Base-by-base conservation (phyloP, 1,140 invertebrate species). In the Nasonia vitripennis region DNA sequence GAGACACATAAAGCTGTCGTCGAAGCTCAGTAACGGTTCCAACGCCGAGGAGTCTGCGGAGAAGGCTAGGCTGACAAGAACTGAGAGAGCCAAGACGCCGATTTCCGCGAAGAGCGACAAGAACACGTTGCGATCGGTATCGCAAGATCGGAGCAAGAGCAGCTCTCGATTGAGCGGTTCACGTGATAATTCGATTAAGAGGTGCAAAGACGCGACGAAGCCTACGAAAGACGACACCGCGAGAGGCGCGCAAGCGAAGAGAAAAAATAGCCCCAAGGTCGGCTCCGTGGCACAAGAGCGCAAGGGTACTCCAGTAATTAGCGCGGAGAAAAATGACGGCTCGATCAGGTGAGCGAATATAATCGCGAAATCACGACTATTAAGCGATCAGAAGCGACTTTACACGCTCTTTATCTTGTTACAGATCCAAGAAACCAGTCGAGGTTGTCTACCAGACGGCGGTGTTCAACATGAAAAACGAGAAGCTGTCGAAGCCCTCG, bases 391-490 rank as follows among this genome's bases (percentile, higher is more conserved):
- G 20, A 67, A 6, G 14, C 14, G 14, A 67, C 11, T 67, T 51
- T 74, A 20, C 73, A n/a, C 20, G 6, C 12, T 78, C n/a, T 70
- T 80, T 10, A 14, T 34, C 20, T 20, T 27, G 17, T 55, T 75
- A 83, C 85, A 90, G 89, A 78, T 83, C 86, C 2, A 91, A 90
- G 85, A 89, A 91, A 83, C 91, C 91, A 51, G 87, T 90, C 20
- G 90, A 92, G 87, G 89, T 92, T 79, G 89, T 92, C 31, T 90
- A 92, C 81, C 87, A 90, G 83, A 92, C 91, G 1, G 91, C 90
- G 67, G 88, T 92, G 34, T 92, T 88, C 78, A 92, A 92, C 79
- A 92, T 92, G 90, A 90, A 89, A 87, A 92, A 92, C 86, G 90
- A 92, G 87, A 89, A 89, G 78, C 82, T 92, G n/a, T 87, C 87